Conservation (phyloP, 35 echinoderm and acorn worm species). For the Heliocidaris tuberculata region DNA sequence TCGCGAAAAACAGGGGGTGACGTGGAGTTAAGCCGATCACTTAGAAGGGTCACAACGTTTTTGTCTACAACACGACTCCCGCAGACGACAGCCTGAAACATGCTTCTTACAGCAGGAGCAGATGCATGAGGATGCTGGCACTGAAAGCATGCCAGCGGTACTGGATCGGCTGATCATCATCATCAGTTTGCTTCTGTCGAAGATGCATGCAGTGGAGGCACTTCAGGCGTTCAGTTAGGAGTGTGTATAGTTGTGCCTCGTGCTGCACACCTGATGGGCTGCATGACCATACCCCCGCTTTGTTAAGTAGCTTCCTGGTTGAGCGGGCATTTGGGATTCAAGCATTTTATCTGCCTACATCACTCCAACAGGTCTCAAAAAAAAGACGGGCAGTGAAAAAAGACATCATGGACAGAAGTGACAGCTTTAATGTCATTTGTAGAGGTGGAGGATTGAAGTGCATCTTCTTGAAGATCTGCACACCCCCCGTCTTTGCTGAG, state of each 20-base stretch:
- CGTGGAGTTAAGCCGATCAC: slow-evolving; percentile 59
- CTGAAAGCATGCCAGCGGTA: slow-evolving; percentile 68
- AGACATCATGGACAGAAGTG: slow-evolving; percentile 43
- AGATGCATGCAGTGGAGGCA: neutral
- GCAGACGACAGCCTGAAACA: slow-evolving; percentile 62
- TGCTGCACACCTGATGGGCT: slow-evolving; percentile 59
- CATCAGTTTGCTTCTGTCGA: too few species aligned
- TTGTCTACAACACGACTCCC: slow-evolving; percentile 56
- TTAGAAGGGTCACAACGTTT: slow-evolving; percentile 50
- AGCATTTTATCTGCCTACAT: slow-evolving; percentile 46
- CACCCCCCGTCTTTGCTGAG: neutral
- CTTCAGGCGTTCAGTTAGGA: slow-evolving; percentile 59
- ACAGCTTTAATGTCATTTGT: neutral
- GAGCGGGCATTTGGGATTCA: slow-evolving; percentile 59
- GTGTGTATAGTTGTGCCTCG: slow-evolving; percentile 50
- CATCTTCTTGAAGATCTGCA: slow-evolving; percentile 67
- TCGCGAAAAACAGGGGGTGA: too few species aligned
- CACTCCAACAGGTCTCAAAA: slow-evolving; percentile 69
- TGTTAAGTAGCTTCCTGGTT: slow-evolving; percentile 47
- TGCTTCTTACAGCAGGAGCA: slow-evolving; percentile 49
- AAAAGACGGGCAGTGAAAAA: slow-evolving; percentile 59
- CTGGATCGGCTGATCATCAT: too few species aligned
- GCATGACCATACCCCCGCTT: slow-evolving; percentile 38
- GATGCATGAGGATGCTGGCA: slow-evolving; percentile 45
- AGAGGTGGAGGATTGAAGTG: slow-evolving; percentile 55